A percentile compares a stretch with the other conserved stretches of the same genome.
These are phyloP conservation scores for Neoarius graeffei DNA, from an alignment of 2,113 vertebrate species.

Conservation along the genomic window DNA sequence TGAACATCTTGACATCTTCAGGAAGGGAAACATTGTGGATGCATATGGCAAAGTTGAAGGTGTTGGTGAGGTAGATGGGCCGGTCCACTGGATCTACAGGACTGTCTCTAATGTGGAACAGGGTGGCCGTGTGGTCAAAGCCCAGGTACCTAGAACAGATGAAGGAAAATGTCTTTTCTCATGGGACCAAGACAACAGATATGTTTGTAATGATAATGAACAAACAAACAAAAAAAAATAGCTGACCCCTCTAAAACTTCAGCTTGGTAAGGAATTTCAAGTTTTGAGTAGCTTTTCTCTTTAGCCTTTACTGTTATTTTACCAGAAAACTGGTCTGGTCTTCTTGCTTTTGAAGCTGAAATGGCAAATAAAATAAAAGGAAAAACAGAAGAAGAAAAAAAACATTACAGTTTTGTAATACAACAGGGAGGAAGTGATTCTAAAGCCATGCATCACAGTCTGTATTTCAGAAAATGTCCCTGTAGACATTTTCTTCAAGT, in stretches of 20 bases:
- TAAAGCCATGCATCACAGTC: not conserved
- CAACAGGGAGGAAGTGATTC: not conserved
- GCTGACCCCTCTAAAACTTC: slow-evolving; percentile 97
- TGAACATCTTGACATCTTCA: slow-evolving; percentile 81
- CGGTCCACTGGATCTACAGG: slow-evolving; percentile 89
- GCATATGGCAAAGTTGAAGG: slow-evolving; percentile 87
- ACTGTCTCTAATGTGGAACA: slow-evolving; percentile 95
- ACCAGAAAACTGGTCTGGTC: slow-evolving; percentile 88
- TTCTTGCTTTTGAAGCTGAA: slow-evolving; percentile 94
- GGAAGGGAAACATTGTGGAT: slow-evolving; percentile 92
- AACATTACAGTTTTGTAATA: not conserved
- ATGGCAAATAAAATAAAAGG: slow-evolving; percentile 30
- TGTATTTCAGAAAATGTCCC: not conserved
- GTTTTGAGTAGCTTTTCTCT: slow-evolving; percentile 98
- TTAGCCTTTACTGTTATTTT: slow-evolving; percentile 99
- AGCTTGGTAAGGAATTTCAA: slow-evolving; percentile 98
- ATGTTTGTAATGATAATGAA: not conserved
- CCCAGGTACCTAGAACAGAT: slow-evolving; percentile 80
- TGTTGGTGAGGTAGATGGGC: slow-evolving; percentile 90
- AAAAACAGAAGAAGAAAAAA: not conserved
- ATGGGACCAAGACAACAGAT: not conserved
- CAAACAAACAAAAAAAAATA: not conserved
- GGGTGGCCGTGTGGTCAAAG: slow-evolving; percentile 92
- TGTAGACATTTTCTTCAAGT: not conserved
- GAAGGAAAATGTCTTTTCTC: not conserved